These are phyloP conservation scores for Ernsta delagoae DNA, from an alignment of 2,888 invertebrate species.

Conservation along the genomic window DNA sequence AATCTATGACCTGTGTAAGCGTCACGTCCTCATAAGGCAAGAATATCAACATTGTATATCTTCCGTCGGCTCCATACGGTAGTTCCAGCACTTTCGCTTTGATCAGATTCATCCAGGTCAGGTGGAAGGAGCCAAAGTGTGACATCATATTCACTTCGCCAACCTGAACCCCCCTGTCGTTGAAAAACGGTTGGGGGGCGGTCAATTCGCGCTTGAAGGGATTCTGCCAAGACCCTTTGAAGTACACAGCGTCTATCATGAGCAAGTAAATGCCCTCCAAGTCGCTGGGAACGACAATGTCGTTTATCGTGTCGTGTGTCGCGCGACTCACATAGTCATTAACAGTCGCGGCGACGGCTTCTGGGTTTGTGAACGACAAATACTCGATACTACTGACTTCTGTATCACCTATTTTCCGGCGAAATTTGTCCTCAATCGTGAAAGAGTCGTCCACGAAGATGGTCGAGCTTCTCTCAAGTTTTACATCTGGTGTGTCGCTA, in stretches of 20 bases:
- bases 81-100: conserved; percentile 63
- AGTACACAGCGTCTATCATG: conserved; percentile 68
- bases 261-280: conserved; percentile 55
- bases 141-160: conserved; percentile 72
- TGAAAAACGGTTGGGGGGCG: conserved; percentile 59
- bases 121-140: conserved; percentile 50
- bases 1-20: conserved; percentile 60
- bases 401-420: conserved; percentile 45
- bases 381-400: conserved; percentile 55
- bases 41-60: conserved; percentile 87
- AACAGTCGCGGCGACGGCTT: conserved; percentile 53
- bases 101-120: conserved; percentile 49
- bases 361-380: conserved; percentile 54
- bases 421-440: conserved; percentile 52
- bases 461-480: conserved; percentile 60
- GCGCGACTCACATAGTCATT: conserved; percentile 61
- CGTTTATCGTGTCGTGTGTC: conserved; percentile 65
- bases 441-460: conserved; percentile 59
- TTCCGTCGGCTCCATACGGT: conserved; percentile 60
- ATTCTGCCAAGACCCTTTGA: conserved; percentile 66
- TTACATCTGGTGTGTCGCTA: conserved; percentile 42
- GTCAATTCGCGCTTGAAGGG: conserved; percentile 60
- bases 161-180: conserved; percentile 52
- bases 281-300: conserved; percentile 62
- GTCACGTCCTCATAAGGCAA: conserved; percentile 80